Base-by-base conservation (phyloP, 2,888 invertebrate species). In the Drosophila dives region DNA sequence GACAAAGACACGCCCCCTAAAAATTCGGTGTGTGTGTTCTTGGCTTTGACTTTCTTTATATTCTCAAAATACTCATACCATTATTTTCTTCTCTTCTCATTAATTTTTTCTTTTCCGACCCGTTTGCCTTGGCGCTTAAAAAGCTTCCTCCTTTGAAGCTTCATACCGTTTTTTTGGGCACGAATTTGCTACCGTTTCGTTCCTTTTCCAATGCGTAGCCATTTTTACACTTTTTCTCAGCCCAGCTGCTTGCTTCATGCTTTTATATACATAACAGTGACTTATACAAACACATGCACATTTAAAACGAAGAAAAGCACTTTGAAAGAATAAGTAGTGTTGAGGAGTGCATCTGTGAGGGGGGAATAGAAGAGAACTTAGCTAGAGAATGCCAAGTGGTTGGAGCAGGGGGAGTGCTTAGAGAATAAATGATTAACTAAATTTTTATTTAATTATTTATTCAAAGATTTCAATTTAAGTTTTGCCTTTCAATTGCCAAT, bases 1-100 rank as follows among this genome's bases (percentile, higher is more conserved):
- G 50, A 51, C 69, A 40, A 59, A 62, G 51, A 53, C 40, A 45
- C 83, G 83, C 83, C 83, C 88, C 83, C 87, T 73, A 70, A 79
- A 64, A 65, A 32, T 56, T 1, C 12, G 23, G 45, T 23, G 45
- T 45, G 20, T 45, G 12, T 45, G 15, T 45, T 77, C 72, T 75
- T 61, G 59, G 66, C 45, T 51, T 73, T 23, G 45, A 45, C 45
- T 45, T 79, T 84, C 75, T 61, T 78, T 72, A 68, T 79, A 60
- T 65, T 54, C 36, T 15, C 45, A 45, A 45, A 38, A 71, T 68
- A 58, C 67, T 73, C 66, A 33, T 68, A 67, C 73, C 45, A 45
- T 45, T 59, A 77, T 86, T 83, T 84, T 81, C 76, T 45, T 45
- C 45, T 15, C 45, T 45, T 15, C 15, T 23, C 15, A 45, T 15